Base-by-base conservation (phyloP, 2,888 invertebrate species). In the Temnothorax rugatulus region DNA sequence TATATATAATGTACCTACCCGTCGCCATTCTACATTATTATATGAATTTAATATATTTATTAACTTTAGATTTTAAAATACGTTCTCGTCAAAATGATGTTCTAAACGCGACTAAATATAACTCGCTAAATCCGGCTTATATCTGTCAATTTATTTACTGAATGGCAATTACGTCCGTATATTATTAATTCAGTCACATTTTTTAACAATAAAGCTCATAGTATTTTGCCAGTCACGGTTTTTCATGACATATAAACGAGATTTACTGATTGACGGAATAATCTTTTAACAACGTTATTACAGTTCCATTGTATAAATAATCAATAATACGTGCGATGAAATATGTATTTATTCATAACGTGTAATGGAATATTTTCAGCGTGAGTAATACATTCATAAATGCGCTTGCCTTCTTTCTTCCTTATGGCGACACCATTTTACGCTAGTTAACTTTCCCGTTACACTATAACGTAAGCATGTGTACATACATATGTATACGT, bases 311-410 rank as follows among this genome's bases (percentile, higher is more conserved):
- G 34, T 34, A 77, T 52, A 76, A 76, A 76, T 76, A 52, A 75
- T 75, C n/a, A n/a, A 41, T 66, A 47, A 34, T 44, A 44, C 18
- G 15, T 21, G 38, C 34, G 57, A 47, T 21, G 18, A 57, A 69
- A 21, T 57, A 79, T 69, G 25, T 34, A 79, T 47, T 79, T 57
- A 77, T 77, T 77, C 79, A 47, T 79, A 69, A 69, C 29, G 34
- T 57, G 21, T 59, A 77, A 66, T 29, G 50, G 57, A 79, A 66
- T 54, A 54, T 69, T 79, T 79, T 15, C 21, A 68, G 44, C 18
- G 15, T 9, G 29, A n/a, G 29, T 79, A 69, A 79, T 69, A 11
- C 15, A 57, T 59, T 69, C 44, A 79, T 59, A 57, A 79, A 79
- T 68, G 21, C 64, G 38, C n/a, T 18, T 18, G 3, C 11, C 21